Evolutionary conservation across 2,113 vertebrate genomes (phyloP).

Genomic region (Tylochromis polylepis): DNA sequence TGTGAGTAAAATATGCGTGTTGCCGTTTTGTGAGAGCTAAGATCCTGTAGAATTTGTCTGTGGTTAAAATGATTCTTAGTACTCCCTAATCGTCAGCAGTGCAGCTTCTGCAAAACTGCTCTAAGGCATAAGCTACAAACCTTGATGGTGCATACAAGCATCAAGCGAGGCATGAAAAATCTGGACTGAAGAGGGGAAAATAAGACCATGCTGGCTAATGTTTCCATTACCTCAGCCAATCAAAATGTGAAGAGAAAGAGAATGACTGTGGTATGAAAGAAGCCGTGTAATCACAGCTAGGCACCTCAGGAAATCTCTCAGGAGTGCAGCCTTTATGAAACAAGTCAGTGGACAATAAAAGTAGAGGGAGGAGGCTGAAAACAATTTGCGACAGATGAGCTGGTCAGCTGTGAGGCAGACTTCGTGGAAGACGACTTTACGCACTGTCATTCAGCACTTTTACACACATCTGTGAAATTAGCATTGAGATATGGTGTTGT

Average conservation of each 20-base stretch:
- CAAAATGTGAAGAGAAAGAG: slow-evolving; percentile 7
- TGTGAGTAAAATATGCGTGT: neutral
- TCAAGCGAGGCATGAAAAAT: slow-evolving; percentile 4
- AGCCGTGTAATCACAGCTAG: slow-evolving; percentile 42
- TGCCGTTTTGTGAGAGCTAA: neutral
- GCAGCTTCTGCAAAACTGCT: neutral
- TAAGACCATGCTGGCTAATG: slow-evolving; percentile 5
- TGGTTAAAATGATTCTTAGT: neutral
- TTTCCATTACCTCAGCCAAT: slow-evolving; percentile 40
- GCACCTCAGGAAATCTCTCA: slow-evolving; percentile 9
- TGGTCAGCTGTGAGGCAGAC: neutral
- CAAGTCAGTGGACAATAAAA: slow-evolving; percentile 40
- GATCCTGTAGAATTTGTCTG: neutral
- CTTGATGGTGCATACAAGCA: neutral
- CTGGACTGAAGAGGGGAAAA: neutral
- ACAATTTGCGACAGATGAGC: slow-evolving; percentile 9
- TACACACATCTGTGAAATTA: neutral
- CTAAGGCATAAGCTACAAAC: neutral
- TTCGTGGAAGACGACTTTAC: neutral
- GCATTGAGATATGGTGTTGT: neutral
- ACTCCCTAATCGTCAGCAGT: neutral
- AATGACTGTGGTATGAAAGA: slow-evolving; percentile 12
- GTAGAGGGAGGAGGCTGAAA: neutral
- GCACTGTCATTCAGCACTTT: neutral
- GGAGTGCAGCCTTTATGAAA: slow-evolving; percentile 31